phyloP scores from a whole-genome alignment of 2,888 invertebrate species.

The Miltochrista miniata region DNA sequence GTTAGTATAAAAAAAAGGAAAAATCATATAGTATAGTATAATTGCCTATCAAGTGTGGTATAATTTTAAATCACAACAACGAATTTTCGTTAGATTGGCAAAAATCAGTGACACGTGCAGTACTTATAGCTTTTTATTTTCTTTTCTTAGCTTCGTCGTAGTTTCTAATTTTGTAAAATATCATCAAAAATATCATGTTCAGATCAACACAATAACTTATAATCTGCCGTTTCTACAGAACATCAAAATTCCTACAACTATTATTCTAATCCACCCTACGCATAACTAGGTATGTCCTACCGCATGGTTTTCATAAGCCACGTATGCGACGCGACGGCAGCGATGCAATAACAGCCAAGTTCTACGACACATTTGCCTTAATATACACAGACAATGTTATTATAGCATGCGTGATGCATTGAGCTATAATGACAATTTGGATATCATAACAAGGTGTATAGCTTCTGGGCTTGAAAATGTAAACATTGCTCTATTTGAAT shows the following conservation, averaged over 20 bases:
- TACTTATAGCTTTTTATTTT: too few species aligned
- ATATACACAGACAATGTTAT: constrained; percentile 45
- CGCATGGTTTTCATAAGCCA: constrained; percentile 38
- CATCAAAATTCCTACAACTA: not conserved
- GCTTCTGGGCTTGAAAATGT: constrained; percentile 16
- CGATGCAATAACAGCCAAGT: constrained; percentile 50
- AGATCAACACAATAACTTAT: not conserved
- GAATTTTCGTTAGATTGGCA: too few species aligned
- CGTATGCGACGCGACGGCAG: constrained; percentile 40
- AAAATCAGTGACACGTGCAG: too few species aligned
- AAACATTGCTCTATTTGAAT: constrained; percentile 52
- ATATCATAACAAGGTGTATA: constrained; percentile 35
- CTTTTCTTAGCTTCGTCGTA: too few species aligned
- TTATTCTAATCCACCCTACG: constrained; percentile 2
- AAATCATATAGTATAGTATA: too few species aligned
- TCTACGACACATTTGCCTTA: constrained; percentile 39
- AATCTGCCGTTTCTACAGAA: not conserved
- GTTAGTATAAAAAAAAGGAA: too few species aligned
- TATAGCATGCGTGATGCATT: constrained; percentile 50
- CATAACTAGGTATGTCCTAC: constrained; percentile 12
- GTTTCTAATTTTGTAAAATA: too few species aligned
- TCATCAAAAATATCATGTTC: too few species aligned
- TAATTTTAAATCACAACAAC: too few species aligned
- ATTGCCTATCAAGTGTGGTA: too few species aligned
- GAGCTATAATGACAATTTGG: constrained; percentile 63